Evolutionary conservation across 1,140 invertebrate genomes (phyloP).

Genomic region (Meteorus sp.): DNA sequence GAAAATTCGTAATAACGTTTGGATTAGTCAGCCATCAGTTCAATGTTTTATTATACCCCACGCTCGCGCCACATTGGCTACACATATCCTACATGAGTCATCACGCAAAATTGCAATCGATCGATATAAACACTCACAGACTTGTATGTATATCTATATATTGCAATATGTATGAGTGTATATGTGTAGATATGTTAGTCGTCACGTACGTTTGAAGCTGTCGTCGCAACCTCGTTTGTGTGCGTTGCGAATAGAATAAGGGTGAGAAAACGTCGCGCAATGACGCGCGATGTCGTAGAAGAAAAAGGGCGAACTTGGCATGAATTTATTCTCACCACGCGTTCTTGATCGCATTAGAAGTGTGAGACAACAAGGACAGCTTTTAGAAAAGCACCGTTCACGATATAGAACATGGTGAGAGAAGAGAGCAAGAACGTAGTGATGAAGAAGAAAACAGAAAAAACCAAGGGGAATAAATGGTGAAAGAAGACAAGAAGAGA

Average conservation of each 20-base stretch:
- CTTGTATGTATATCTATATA: too few species aligned
- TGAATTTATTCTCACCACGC: slow-evolving; percentile 39
- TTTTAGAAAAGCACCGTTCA: neutral
- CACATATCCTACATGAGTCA: slow-evolving; percentile 52
- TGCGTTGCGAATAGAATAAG: neutral
- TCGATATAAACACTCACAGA: too few species aligned
- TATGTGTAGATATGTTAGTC: too few species aligned
- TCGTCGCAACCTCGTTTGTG: neutral
- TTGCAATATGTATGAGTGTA: too few species aligned
- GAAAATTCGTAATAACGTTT: slow-evolving; percentile 7
- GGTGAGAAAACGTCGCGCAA: neutral
- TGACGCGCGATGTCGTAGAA: neutral
- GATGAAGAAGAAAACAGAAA: too few species aligned
- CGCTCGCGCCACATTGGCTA: slow-evolving; percentile 11
- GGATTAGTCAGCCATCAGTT: slow-evolving; percentile 14
- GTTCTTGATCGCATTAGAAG: slow-evolving; percentile 37
- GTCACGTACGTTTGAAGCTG: slow-evolving; percentile 13
- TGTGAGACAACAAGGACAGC: slow-evolving; percentile 30
- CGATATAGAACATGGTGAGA: too few species aligned
- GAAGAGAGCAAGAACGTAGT: too few species aligned
- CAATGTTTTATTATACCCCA: slow-evolving; percentile 10
- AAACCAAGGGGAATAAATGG: too few species aligned
- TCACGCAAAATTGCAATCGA: slow-evolving; percentile 54
- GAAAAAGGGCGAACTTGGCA: slow-evolving; percentile 14
- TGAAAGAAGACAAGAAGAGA: too few species aligned